Evolutionary conservation across 2,797 vertebrate genomes (phyloP).

Genomic region (Odontamblyopus rebecca): DNA sequence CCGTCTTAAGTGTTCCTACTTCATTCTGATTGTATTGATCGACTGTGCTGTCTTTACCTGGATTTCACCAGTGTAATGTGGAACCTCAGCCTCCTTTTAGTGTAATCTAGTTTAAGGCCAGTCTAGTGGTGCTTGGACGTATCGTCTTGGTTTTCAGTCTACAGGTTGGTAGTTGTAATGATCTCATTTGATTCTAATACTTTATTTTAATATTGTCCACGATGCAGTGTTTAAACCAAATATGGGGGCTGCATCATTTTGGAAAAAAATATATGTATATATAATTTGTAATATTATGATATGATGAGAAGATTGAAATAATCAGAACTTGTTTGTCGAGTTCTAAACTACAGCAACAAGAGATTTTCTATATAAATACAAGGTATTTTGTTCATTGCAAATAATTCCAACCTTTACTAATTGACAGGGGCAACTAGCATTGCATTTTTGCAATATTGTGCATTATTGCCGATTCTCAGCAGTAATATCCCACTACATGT

Average conservation of each 20-base stretch:
- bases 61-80: constrained; percentile 3
- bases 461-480: not conserved
- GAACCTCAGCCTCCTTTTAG: constrained; percentile 20
- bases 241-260: too few species aligned
- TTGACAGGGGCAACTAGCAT: too few species aligned
- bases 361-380: too few species aligned
- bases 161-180: not conserved
- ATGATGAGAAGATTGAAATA: too few species aligned
- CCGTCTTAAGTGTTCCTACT: constrained; percentile 16
- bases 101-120: constrained; percentile 33
- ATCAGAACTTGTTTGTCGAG: too few species aligned
- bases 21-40: constrained; percentile 36
- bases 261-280: too few species aligned
- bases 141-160: constrained; percentile 18
- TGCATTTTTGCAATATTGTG: too few species aligned
- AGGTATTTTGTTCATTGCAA: too few species aligned
- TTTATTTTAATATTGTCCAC: not conserved
- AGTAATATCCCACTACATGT: not conserved
- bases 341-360: too few species aligned
- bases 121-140: constrained; percentile 31
- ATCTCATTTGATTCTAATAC: not conserved
- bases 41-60: constrained; percentile 19
- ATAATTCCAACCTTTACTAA: too few species aligned
- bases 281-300: too few species aligned
- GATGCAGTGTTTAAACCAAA: too few species aligned